These are phyloP conservation scores for Nemurella pictetii DNA, from an alignment of 2,888 invertebrate species.

Conservation along the genomic window DNA sequence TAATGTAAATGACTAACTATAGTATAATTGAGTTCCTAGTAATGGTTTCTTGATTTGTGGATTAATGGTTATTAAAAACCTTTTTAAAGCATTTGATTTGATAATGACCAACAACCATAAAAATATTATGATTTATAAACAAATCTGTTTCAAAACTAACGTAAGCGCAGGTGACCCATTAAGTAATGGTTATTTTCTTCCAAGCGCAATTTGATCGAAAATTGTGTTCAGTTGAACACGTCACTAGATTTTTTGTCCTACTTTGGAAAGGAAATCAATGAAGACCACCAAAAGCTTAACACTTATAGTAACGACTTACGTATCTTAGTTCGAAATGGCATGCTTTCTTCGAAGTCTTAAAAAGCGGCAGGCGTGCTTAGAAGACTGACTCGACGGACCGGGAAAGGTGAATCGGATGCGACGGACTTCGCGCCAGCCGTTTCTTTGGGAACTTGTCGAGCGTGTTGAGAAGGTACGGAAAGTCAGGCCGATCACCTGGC, in stretches of 20 bases:
- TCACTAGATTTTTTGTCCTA: neutral
- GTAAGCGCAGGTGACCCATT: neutral
- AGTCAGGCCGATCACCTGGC: slow-evolving; percentile 85
- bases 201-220: neutral
- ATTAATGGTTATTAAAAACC: neutral
- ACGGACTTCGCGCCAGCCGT: slow-evolving; percentile 93
- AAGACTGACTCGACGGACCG: slow-evolving; percentile 96
- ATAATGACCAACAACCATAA: neutral
- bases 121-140: neutral
- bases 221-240: neutral
- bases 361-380: slow-evolving; percentile 52
- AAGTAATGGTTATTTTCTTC: neutral
- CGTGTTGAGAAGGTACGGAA: slow-evolving; percentile 76
- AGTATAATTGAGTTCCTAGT: neutral
- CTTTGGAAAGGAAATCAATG: neutral
- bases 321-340: neutral
- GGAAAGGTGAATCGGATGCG: slow-evolving; percentile 95
- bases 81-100: neutral
- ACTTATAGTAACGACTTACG: neutral
- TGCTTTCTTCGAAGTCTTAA: neutral
- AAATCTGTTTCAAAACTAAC: neutral
- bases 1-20: neutral
- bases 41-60: neutral
- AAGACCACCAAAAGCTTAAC: neutral
- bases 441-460: slow-evolving; percentile 94